A percentile compares a stretch with the other conserved stretches of the same genome.
Evolutionary conservation across 2,888 invertebrate species (phyloP).

Genomic region (Phaonia tiefii): DNA sequence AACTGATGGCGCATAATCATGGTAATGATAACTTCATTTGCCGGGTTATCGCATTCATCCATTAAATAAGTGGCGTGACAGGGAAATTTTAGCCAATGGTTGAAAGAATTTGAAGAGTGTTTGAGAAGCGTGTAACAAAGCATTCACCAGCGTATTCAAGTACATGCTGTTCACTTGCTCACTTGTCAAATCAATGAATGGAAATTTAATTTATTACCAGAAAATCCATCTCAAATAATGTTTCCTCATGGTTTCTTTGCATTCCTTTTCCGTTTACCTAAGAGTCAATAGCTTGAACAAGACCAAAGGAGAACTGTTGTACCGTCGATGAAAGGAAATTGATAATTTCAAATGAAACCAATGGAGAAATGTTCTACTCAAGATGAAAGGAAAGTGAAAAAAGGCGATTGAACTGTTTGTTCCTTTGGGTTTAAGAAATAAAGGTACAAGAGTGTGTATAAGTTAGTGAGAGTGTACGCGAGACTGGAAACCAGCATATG

Average conservation of each 20-base stretch:
- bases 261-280: neutral
- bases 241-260: too few relatives aligned
- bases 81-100: constrained; percentile 22
- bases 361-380: neutral
- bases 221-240: constrained; percentile 26
- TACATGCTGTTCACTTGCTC: neutral
- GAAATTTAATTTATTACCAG: constrained; percentile 27
- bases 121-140: constrained; percentile 12
- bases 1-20: neutral
- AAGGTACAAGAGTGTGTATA: neutral
- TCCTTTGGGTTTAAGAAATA: neutral
- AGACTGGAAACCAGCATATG: constrained; percentile 28
- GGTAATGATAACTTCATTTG: constrained; percentile 55
- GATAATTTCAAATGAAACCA: constrained; percentile 2
- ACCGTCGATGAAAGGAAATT: neutral
- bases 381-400: constrained; percentile 1
- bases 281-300: constrained; percentile 22
- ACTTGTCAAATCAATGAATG: constrained; percentile 17
- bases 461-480: too few relatives aligned
- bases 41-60: constrained; percentile 35
- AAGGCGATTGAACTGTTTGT: neutral
- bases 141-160: neutral
- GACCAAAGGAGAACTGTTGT: neutral
- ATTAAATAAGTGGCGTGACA: constrained; percentile 44
- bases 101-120: constrained; percentile 22